Evolutionary conservation across 2,797 vertebrate species (phyloP).

Genomic region (Spinus olivaceus): DNA sequence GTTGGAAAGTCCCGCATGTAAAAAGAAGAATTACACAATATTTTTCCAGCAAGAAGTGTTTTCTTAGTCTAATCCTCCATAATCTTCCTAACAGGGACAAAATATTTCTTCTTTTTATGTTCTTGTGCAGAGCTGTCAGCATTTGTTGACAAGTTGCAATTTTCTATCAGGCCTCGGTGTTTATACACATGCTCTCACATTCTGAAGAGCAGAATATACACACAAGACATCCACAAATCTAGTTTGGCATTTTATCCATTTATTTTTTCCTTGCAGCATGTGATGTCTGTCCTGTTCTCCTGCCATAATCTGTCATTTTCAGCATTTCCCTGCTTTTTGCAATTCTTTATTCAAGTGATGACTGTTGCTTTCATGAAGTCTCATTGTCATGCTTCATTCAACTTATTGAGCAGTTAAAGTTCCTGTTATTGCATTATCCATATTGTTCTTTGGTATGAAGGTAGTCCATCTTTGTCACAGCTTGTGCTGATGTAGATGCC

Average conservation of each 20-base stretch:
- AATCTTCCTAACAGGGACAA: not conserved
- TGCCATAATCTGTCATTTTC: not conserved
- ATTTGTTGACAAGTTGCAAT: not conserved
- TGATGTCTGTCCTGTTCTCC: not conserved
- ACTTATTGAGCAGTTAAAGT: not conserved
- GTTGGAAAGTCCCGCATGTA: not conserved
- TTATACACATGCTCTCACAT: not conserved
- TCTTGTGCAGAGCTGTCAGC: not conserved
- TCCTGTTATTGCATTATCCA: not conserved
- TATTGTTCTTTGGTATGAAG: not conserved
- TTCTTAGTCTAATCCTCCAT: not conserved
- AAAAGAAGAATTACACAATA: not conserved
- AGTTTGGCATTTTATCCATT: not conserved
- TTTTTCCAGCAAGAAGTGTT: not conserved
- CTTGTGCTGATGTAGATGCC: not conserved
- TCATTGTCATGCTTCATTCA: not conserved
- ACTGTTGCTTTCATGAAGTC: not conserved
- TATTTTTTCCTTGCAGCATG: not conserved
- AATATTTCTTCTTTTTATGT: not conserved
- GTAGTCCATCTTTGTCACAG: not conserved
- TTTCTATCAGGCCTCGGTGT: not conserved
- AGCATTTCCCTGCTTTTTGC: not conserved
- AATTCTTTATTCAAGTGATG: not conserved
- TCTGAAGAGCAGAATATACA: not conserved
- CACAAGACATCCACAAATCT: not conserved